These are phyloP conservation scores for Lycophotia porphyrea DNA, from an alignment of 2,888 invertebrate species.

Conservation along the genomic window DNA sequence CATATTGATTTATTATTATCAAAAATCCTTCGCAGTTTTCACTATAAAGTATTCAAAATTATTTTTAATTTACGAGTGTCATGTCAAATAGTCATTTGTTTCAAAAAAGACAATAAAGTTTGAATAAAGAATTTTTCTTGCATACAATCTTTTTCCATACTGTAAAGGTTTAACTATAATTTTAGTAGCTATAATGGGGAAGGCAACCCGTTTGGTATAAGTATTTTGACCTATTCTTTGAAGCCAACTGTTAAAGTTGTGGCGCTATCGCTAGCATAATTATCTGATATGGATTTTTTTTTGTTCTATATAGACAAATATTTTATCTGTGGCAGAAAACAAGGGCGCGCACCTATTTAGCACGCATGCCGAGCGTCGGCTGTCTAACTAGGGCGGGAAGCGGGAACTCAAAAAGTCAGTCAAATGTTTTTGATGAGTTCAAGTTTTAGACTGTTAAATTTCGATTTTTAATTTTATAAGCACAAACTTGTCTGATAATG, in stretches of 20 bases:
- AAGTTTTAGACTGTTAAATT: neutral
- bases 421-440: neutral
- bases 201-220: neutral
- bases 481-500: slow-evolving; percentile 58
- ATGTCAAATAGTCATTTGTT: slow-evolving; percentile 65
- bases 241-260: neutral
- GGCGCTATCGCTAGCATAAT: neutral
- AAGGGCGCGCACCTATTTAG: too few relatives aligned
- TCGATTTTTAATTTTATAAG: neutral
- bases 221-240: too few relatives aligned
- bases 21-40: slow-evolving; percentile 72
- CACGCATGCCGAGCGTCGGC: slow-evolving; percentile 13
- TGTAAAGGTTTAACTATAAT: neutral
- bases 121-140: slow-evolving; percentile 56
- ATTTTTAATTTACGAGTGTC: slow-evolving; percentile 66
- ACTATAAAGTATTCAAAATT: slow-evolving; percentile 75
- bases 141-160: slow-evolving; percentile 14
- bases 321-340: slow-evolving; percentile 22
- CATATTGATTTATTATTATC: slow-evolving; percentile 76
- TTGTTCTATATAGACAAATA: neutral
- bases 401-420: slow-evolving; percentile 46
- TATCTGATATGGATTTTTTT: neutral
- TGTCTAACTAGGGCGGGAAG: slow-evolving; percentile 47
- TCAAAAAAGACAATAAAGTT: slow-evolving; percentile 44
- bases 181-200: neutral